Base-by-base conservation (phyloP, 2,888 invertebrate genomes). In the Ophion costatus region DNA sequence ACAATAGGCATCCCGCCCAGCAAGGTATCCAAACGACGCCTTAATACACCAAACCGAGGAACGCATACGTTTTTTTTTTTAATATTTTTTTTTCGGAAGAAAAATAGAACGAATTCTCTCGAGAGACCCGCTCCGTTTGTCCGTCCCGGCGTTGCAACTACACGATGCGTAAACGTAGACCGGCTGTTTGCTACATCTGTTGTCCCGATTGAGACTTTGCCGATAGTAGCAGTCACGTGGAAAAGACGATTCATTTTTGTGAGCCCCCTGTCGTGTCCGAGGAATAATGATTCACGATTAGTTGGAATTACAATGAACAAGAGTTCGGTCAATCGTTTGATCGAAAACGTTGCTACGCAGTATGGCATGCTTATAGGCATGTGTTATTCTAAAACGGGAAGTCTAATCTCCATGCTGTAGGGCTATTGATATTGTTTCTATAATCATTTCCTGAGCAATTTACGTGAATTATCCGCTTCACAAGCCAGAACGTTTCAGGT, bases 21-120 rank as follows among this genome's bases (percentile, higher is more conserved):
- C 93, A 93, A 93, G 93, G 93, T 93, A 93, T 92, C 93, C 93
- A 92, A 90, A 91, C 89, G 91, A 93, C 92, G 92, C 92, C 92
- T 92, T 80, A 80, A 90, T 91, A 92, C 93, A 93, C 93, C 94
- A 92, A 93, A 93, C 93, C 93, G 91, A 88, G 89, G 89, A 89
- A 91, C 88, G 90, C 90, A 88, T 90, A 70, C 63, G 70, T 59
- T 73, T 73, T 69, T 78, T 78, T 74, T 78, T 61, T 73, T 51
- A 77, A 81, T 22, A 77, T 51, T 57, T 57, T 70, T n/a, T 71
- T 66, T 66, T 38, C 9, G 17, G 6, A 20, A 42, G n/a, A 4
- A 64, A 51, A 11, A 20, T 56, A 42, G 14, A 45, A 38, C 42
- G n/a, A 42, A 33, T 56, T 56, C 17, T 73, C 29, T 66, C 61